Conservation (phyloP, 2,888 invertebrate genomes). For the Netelia inedita region DNA sequence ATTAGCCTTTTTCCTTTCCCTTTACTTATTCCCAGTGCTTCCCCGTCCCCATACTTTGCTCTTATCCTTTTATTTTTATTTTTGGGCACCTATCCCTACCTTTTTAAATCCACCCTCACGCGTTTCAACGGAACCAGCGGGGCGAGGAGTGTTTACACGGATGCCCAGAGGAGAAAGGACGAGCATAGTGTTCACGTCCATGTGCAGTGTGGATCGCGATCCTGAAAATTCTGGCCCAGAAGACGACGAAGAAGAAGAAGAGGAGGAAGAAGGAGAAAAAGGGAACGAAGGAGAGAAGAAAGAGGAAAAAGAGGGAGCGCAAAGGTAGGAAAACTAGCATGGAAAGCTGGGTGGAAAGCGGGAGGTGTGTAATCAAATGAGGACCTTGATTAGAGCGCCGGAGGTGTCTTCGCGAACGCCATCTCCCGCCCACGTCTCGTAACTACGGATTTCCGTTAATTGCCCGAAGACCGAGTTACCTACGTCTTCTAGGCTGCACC, state of each 20-base stretch:
- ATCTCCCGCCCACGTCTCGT: slow-evolving; percentile 46
- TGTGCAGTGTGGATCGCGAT: background rate
- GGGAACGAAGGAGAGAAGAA: slow-evolving; percentile 31
- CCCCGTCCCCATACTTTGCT: slow-evolving; percentile 32
- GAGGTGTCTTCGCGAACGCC: slow-evolving; percentile 47
- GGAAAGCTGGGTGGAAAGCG: slow-evolving; percentile 43
- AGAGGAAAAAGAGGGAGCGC: slow-evolving; percentile 27
- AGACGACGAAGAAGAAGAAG: slow-evolving; percentile 29
- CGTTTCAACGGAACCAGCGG: background rate
- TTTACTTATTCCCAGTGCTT: slow-evolving; percentile 30
- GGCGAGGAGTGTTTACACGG: slow-evolving; percentile 42
- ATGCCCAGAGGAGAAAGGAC: slow-evolving; percentile 16
- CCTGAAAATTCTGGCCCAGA: slow-evolving; percentile 19
- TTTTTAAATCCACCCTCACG: background rate
- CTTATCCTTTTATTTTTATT: slow-evolving; percentile 18
- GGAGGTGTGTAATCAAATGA: slow-evolving; percentile 64
- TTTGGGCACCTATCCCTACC: background rate
- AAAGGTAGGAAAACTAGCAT: slow-evolving; percentile 28
- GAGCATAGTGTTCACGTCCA: background rate
- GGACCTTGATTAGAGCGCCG: slow-evolving; percentile 65
- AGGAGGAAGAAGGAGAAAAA: slow-evolving; percentile 32
- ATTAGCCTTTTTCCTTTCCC: slow-evolving; percentile 46
- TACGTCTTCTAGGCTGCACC: slow-evolving; percentile 44
- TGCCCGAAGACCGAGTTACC: slow-evolving; percentile 65
- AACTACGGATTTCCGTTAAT: slow-evolving; percentile 70